phyloP scores from a whole-genome alignment of 2,113 vertebrate genomes.

The Tapirus terrestris region DNA sequence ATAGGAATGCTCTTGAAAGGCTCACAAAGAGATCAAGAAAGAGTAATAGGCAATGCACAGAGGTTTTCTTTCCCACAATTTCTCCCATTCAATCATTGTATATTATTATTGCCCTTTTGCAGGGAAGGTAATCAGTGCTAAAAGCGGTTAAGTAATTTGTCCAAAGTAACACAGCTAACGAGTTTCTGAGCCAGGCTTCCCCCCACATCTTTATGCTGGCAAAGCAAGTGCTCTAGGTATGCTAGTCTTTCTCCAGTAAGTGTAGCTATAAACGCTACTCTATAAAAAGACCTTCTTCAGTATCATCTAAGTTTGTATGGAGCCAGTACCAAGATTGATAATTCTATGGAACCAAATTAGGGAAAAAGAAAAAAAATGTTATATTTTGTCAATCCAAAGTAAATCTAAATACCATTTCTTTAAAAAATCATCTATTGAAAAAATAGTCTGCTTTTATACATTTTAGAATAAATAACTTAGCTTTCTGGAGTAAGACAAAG shows the following conservation, averaged over 20 bases:
- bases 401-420: background rate
- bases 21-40: background rate
- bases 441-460: background rate
- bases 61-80: background rate
- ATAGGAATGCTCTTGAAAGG: background rate
- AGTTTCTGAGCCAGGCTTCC: background rate
- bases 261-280: background rate
- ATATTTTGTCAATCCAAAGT: background rate
- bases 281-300: background rate
- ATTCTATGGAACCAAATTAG: background rate
- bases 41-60: background rate
- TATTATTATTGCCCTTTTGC: background rate
- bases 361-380: background rate
- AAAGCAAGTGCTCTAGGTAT: background rate
- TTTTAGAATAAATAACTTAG: constrained; percentile 13
- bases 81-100: background rate
- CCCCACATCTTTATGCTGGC: background rate
- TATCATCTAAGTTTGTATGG: background rate
- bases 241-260: background rate
- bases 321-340: background rate
- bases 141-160: background rate
- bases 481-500: background rate
- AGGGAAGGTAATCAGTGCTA: background rate
- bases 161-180: background rate
- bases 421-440: background rate